Evolutionary conservation across 2,797 vertebrate genomes (phyloP).

Genomic region (Tympanoctomys barrerae): DNA sequence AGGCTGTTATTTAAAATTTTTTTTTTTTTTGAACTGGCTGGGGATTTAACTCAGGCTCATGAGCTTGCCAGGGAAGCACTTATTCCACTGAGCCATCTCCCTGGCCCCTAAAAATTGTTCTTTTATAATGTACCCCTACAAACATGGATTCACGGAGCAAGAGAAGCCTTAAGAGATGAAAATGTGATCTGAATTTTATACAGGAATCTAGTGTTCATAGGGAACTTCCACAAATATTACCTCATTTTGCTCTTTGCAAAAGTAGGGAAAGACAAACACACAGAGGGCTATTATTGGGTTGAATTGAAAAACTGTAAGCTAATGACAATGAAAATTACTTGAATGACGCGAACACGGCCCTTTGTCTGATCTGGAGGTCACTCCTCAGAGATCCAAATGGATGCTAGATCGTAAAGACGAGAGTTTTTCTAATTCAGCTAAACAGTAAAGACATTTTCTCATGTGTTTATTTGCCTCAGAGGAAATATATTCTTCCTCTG

Average conservation of each 20-base stretch:
- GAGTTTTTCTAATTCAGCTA: neutral
- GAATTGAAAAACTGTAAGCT: neutral
- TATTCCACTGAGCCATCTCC: too few species aligned
- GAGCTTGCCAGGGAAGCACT: too few species aligned
- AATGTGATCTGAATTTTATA: neutral
- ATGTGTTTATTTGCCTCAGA: too few species aligned
- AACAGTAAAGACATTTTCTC: neutral
- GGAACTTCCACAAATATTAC: slow-evolving; percentile 29
- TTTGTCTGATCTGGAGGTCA: neutral
- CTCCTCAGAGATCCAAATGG: neutral
- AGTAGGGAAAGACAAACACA: neutral
- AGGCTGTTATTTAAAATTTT: neutral
- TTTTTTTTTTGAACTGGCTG: too few species aligned
- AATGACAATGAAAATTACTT: neutral
- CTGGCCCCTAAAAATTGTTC: neutral
- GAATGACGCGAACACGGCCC: neutral
- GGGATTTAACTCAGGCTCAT: too few species aligned
- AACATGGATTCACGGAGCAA: neutral
- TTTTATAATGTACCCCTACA: neutral
- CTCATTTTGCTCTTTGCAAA: slow-evolving; percentile 3
- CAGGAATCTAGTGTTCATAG: neutral
- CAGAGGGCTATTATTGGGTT: neutral
- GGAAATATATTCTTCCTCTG: too few species aligned
- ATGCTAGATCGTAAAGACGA: neutral
- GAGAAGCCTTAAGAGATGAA: neutral